Base-by-base conservation (phyloP, 1,140 invertebrate species). In the Drosophila biarmipes region DNA sequence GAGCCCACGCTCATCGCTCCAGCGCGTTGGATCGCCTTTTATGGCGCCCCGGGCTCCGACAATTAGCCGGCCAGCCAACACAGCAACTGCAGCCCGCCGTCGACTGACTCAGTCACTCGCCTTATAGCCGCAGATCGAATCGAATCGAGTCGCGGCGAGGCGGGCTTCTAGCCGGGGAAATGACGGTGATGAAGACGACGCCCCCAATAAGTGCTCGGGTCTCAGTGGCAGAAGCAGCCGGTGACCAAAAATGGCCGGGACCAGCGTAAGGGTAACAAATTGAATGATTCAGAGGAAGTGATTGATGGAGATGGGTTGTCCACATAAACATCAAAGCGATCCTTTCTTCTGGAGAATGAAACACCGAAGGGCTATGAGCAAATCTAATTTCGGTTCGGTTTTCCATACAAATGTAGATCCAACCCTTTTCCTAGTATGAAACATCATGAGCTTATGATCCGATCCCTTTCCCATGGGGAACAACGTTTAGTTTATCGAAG, bases 1-100 rank as follows among this genome's bases (percentile, higher is more conserved):
- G 11, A 12, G 68, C 71, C 68, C 71, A 63, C 71, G 57, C 71
- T 12, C 1, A 8, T 45, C 35, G 29, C 48, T 27, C 29, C 21
- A 73, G 56, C 38, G n/a, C 12, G 10, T 61, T 37, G 37, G 11
- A 43, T 59, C 34, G 31, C 71, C 71, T 43, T 73, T 73, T 73
- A 73, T 42, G 71, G 69, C 42, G 17, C 34, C 35, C 31, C 66
- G 17, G 46, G 34, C 61, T 19, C 59, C 27, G 35, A 38, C 69
- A 73, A 73, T 73, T 73, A 73, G 69, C 69, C 69, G 49, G 66
- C 42, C 66, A 69, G 63, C 66, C 66, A 73, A 73, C 68, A 48
- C 68, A 48, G 21, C 7, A 14, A 66, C 34, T 34, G 29, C 48
- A 45, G 12, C 21, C 21, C 31, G 40, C 51, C 27, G 31, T 31